Conservation (phyloP, 2,113 vertebrate species). For the Callochromis pleurospilus region DNA sequence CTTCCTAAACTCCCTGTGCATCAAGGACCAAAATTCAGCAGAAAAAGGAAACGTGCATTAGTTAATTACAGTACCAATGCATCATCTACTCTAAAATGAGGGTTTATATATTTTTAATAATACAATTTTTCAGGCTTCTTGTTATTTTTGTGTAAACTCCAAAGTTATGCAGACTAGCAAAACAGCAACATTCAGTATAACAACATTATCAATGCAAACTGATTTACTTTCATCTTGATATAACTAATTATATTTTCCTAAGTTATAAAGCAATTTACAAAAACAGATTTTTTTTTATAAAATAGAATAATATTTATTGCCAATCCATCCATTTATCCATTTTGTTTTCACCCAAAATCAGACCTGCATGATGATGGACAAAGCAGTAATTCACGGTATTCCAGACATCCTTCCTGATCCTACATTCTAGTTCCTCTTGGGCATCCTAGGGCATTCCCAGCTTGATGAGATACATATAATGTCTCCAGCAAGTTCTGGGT, state of each 20-base stretch:
- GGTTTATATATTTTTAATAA: not conserved
- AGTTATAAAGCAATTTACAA: not conserved
- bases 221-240: not conserved
- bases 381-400: not conserved
- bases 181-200: not conserved
- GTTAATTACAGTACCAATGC: not conserved
- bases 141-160: not conserved
- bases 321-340: not conserved
- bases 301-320: not conserved
- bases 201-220: not conserved
- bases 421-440: not conserved
- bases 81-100: not conserved
- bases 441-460: not conserved
- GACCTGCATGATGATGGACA: too few species aligned
- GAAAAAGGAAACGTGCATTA: not conserved
- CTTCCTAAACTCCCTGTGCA: not conserved
- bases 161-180: not conserved
- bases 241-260: not conserved
- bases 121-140: accelerated
- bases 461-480: not conserved
- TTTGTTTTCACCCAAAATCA: not conserved
- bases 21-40: not conserved
- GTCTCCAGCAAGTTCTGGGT: not conserved
- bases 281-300: accelerated
- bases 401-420: not conserved